Evolutionary conservation across 2,113 vertebrate genomes (phyloP), one percentile per base, ranked within the genome.

Genomic region (Syngnathoides biaculeatus): DNA sequence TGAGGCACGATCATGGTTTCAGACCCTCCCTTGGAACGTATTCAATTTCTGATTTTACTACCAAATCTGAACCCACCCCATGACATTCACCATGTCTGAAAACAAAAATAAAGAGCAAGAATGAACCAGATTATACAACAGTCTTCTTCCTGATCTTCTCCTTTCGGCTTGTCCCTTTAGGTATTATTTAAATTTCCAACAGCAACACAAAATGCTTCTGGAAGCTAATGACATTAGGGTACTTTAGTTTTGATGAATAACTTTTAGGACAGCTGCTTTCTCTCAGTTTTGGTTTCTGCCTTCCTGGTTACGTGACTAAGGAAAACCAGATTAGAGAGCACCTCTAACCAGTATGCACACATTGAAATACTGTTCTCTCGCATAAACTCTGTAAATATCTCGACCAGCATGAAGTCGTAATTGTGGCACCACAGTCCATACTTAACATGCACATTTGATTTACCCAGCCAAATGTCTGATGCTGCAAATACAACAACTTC

Each of bases 381-480:
- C 71, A 68, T 61, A 39, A 70, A 87, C 84, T 87, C 81, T 81
- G 79, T 89, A 81, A 89, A 89, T 80, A n/a, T 72, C 67, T 19
- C 20, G 67, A 68, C 61, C 79, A 67, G 82, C 77, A 68, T 72
- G 83, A 15, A 64, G 77, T 77, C 11, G 26, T 87, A 82, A 87
- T 86, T 89, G 79, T 71, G 74, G 82, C 77, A 74, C 68, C 64
- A 59, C 58, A 72, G 71, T 74, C 79, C 66, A 81, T 88, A 87
- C 87, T 81, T 83, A 68, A 73, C 65, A 65, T 65, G 79, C 72
- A 47, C 3, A 75, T 65, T 39, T 17, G 70, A 81, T 74, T 75
- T 6, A 40, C 78, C 69, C 69, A 30, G 39, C 55, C 13, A 35
- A 53, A 48, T 42, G 65, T 65, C 64, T 78, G 68, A 35, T 4